Evolutionary conservation across 2,113 vertebrate genomes (phyloP).

Genomic region (Tragulus kanchil): DNA sequence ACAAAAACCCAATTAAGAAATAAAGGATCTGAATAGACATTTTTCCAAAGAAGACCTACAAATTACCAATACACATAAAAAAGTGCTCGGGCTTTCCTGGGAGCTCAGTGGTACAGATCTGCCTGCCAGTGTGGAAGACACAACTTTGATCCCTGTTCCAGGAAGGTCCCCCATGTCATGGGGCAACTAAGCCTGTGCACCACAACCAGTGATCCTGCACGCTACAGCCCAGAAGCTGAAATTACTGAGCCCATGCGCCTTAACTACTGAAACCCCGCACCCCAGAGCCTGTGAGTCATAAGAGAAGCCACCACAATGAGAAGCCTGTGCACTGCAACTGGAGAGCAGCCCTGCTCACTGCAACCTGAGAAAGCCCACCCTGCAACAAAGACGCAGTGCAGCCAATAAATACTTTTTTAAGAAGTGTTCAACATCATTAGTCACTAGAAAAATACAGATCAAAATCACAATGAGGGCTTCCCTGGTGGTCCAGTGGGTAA

Average conservation of each 20-base stretch:
- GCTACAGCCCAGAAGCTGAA: neutral
- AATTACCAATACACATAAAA: neutral
- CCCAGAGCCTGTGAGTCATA: neutral
- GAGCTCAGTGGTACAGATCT: neutral
- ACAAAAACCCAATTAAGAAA: slow-evolving; percentile 22
- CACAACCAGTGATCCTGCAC: neutral
- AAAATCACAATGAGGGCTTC: neutral
- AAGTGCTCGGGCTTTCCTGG: neutral
- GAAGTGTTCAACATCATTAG: neutral
- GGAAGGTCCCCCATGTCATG: neutral
- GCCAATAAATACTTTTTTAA: neutral
- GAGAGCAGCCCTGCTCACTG: neutral
- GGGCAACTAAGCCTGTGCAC: neutral
- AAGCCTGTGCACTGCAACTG: accelerated
- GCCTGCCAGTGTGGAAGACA: neutral
- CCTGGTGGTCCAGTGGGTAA: too few relatives aligned
- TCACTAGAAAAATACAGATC: neutral
- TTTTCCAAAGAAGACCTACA: neutral
- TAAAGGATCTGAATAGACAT: neutral
- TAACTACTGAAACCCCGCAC: neutral
- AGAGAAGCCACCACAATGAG: neutral
- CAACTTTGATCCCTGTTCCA: neutral
- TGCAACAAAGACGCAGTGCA: neutral
- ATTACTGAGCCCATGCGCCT: neutral
- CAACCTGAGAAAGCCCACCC: neutral